Percentiles rank a stretch among this genome's conserved stretches.
Evolutionary conservation across 2,888 invertebrate genomes (phyloP).

Genomic region (Pyralis farinalis): DNA sequence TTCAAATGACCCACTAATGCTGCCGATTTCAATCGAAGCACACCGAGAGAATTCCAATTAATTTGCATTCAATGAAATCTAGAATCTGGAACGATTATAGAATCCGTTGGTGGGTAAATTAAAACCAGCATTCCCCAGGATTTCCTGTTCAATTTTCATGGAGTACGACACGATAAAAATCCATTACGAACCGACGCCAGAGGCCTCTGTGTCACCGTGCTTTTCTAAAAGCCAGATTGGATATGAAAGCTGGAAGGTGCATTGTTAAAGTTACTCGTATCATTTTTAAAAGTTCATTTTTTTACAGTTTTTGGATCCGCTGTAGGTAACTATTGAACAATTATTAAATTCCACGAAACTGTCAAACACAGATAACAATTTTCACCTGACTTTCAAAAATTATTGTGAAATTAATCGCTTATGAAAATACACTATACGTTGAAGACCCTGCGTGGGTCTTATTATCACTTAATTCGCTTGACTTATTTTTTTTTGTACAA

Average conservation of each 20-base stretch:
- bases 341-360: no score
- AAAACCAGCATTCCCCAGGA: constrained; percentile 64
- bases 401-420: no score
- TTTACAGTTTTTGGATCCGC: not conserved
- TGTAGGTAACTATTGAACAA: not conserved
- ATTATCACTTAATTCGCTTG: no score
- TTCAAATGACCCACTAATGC: constrained; percentile 40
- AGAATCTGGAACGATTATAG: constrained; percentile 70
- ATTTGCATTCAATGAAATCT: constrained; percentile 75
- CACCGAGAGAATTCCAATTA: constrained; percentile 63
- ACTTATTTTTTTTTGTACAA: no score
- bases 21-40: constrained; percentile 52
- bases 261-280: constrained; percentile 1
- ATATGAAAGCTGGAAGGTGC: constrained; percentile 33
- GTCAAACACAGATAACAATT: no score
- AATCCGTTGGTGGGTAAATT: constrained; percentile 70
- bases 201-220: constrained; percentile 49
- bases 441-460: no score
- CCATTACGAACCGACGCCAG: constrained; percentile 58
- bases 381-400: no score
- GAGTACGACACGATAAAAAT: constrained; percentile 68
- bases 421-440: no score
- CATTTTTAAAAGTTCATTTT: not conserved
- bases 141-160: constrained; percentile 70
- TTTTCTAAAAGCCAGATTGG: constrained; percentile 28